phyloP scores from a whole-genome alignment of 2,113 vertebrate species.

The Oxyruncus cristatus region DNA sequence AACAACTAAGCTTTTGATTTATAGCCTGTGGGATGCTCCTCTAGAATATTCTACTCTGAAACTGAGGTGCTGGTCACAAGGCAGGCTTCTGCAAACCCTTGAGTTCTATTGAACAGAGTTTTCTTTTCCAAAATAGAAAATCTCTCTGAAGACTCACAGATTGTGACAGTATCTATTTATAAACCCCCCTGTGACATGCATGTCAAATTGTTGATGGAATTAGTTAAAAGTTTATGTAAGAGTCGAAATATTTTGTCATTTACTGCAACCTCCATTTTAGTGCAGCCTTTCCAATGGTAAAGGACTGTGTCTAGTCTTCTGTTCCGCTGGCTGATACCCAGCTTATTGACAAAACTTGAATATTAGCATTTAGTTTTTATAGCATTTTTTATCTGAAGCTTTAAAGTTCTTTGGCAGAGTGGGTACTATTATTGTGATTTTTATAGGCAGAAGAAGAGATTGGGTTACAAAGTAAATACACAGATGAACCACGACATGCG shows the following conservation, averaged over 20 bases:
- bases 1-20: neutral
- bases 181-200: neutral
- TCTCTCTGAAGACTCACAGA: neutral
- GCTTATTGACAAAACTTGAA: slow-evolving; percentile 13
- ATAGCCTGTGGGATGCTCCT: neutral
- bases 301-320: slow-evolving; percentile 2
- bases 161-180: neutral
- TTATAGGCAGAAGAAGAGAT: slow-evolving; percentile 16
- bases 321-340: slow-evolving; percentile 11
- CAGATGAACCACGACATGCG: neutral
- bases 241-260: slow-evolving; percentile 33
- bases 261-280: slow-evolving; percentile 15
- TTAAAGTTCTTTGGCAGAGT: slow-evolving; percentile 16
- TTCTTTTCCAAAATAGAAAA: neutral
- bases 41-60: neutral
- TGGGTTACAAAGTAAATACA: slow-evolving; percentile 11
- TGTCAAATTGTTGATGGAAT: slow-evolving; percentile 2
- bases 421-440: neutral
- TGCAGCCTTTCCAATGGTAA: neutral
- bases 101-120: neutral
- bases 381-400: slow-evolving; percentile 2
- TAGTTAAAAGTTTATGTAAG: neutral
- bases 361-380: slow-evolving; percentile 35
- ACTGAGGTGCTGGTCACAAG: neutral
- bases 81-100: neutral